Evolutionary conservation across 2,797 vertebrate genomes (phyloP).

Genomic region (Halcyon leucocephala): DNA sequence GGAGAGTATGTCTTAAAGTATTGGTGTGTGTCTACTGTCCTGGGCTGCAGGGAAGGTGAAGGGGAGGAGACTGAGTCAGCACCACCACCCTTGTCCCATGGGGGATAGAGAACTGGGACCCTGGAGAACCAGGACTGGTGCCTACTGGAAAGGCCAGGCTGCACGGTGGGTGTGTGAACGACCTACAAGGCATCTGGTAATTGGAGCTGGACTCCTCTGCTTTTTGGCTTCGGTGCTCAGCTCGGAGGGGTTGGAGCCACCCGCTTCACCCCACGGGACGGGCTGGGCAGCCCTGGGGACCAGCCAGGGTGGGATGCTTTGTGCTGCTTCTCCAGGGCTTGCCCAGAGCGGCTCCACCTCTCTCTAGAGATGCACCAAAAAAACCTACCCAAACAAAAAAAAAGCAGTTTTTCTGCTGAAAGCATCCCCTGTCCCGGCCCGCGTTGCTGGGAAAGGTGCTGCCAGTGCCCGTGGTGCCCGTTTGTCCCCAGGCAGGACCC

Average conservation of each 20-base stretch:
- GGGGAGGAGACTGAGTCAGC: fast-evolving
- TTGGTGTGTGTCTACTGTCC: fast-evolving
- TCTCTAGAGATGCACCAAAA: not conserved
- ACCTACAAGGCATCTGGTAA: not conserved
- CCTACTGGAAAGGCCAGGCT: fast-evolving
- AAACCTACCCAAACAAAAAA: not conserved
- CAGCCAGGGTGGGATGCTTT: fast-evolving
- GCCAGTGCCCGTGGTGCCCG: fast-evolving
- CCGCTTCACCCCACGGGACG: fast-evolving
- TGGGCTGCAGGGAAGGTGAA: too few species aligned
- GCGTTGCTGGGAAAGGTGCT: fast-evolving
- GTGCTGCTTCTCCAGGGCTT: not conserved
- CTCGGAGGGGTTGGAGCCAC: not conserved
- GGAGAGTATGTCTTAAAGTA: fast-evolving
- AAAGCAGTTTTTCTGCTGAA: not conserved
- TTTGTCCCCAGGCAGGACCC: not conserved
- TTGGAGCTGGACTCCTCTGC: not conserved
- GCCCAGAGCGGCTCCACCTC: not conserved
- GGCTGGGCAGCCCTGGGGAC: not conserved
- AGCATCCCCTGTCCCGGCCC: not conserved
- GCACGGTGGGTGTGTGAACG: fast-evolving
- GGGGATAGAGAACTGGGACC: not conserved
- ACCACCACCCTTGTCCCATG: fast-evolving
- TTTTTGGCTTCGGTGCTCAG: not conserved
- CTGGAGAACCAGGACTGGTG: not conserved